Evolutionary conservation across 1,140 invertebrate species (phyloP), one percentile per base, ranked within the genome.

Genomic region (Bilobella aurantiaca): DNA sequence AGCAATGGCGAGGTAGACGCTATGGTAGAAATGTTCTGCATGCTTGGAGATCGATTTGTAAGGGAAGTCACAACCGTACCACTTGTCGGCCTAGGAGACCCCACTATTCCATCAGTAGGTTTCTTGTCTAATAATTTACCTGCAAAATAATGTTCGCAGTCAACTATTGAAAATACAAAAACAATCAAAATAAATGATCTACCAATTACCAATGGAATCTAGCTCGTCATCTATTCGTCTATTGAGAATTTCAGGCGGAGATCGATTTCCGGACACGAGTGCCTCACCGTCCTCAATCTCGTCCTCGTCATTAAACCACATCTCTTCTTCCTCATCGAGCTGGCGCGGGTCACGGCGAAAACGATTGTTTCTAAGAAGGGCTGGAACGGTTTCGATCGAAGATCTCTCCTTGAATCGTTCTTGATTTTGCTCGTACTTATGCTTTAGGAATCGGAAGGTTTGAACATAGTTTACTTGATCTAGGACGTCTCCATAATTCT

Each of bases 261-360:
- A 68, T 42, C 78, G 77, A 46, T 77, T 46, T 61, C 53, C 74
- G 65, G 79, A 80, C 37, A 83, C 79, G 30, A 84, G 79, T 21
- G 84, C 81, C 68, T 85, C 83, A 75, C 78, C 79, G 30, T 86
- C 87, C 74, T 96, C 93, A 72, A 91, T 86, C 74, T 96, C 93
- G 75, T 96, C 93, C 71, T 97, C 93, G 74, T 96, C 91, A 76
- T 95, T 95, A 79, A 98, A 98, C 94, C 94, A 98, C 84, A 96
- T 93, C 78, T 98, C 95, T 76, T 98, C 95, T 73, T 98, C 95
- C 74, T 97, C 93, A 57, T 98, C 94, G 67, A 96, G 82, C 74
- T 94, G 87, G 49, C 93, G 82, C 67, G 91, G 88, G 79, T 98
- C 94, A 57, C 93, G 83, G 70, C 93, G 81, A 78, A 89, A 96